Evolutionary conservation across 2,113 vertebrate species (phyloP).

Genomic region (Gila orcuttii): DNA sequence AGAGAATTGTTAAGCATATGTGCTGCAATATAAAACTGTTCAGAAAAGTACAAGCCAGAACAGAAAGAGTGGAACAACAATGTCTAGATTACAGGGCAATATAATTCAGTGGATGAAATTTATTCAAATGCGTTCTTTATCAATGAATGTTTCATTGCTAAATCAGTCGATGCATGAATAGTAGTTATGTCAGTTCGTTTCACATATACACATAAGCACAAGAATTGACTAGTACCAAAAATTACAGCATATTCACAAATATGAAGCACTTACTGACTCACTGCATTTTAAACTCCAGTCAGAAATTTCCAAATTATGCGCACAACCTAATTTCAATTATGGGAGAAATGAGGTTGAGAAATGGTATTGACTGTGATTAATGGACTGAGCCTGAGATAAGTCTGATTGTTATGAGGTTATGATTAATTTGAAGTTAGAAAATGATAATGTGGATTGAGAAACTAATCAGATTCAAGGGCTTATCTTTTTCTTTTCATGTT

Average conservation of each 20-base stretch:
- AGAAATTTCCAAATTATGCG: conserved; percentile 9
- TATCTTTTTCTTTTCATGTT: conserved; percentile 18
- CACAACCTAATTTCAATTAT: conserved; percentile 24
- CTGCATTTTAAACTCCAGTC: neutral
- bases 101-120: neutral
- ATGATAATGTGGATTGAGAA: conserved; percentile 4
- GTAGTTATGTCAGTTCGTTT: neutral
- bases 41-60: neutral
- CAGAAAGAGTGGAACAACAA: neutral
- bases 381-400: conserved; percentile 16
- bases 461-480: conserved; percentile 37
- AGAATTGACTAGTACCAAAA: neutral
- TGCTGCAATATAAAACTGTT: neutral
- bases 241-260: neutral
- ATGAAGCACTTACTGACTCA: neutral
- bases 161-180: conserved; percentile 6
- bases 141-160: neutral
- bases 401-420: conserved; percentile 33
- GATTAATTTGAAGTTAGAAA: conserved; percentile 23
- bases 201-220: neutral
- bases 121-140: neutral
- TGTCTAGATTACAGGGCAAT: neutral
- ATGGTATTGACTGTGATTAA: conserved; percentile 24
- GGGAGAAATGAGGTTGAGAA: conserved; percentile 15
- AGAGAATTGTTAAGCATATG: neutral